A percentile compares a stretch with the other conserved stretches of the same genome.
Evolutionary conservation across 2,113 vertebrate genomes (phyloP).

Genomic region (Sitta europaea): DNA sequence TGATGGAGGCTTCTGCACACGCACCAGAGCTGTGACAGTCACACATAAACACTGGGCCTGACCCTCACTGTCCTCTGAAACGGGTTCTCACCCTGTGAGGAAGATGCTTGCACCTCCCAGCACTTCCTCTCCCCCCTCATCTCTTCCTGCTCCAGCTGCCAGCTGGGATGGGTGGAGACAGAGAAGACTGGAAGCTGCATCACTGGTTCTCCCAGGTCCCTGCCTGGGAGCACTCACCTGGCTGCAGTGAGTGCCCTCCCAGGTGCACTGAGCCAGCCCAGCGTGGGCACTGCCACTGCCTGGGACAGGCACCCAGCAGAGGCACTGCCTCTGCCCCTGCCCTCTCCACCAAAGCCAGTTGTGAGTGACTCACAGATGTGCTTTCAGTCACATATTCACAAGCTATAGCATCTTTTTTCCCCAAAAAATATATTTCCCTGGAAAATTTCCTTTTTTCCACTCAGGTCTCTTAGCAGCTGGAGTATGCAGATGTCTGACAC

Average conservation of each 20-base stretch:
- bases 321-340: background rate
- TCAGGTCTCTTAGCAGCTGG: background rate
- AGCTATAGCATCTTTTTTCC: accelerated
- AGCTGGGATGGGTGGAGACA: background rate
- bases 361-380: background rate
- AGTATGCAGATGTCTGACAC: background rate
- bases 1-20: background rate
- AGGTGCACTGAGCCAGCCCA: background rate
- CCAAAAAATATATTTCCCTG: background rate
- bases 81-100: background rate
- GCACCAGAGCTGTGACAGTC: accelerated
- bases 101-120: background rate
- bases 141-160: background rate
- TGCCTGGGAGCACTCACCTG: background rate
- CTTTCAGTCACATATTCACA: background rate
- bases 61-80: background rate
- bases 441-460: background rate
- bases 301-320: background rate
- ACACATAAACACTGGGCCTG: background rate
- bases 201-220: background rate
- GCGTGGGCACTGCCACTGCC: accelerated
- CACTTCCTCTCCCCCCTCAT: background rate
- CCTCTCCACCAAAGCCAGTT: background rate
- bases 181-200: background rate
- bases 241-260: background rate